Evolutionary conservation across 2,888 invertebrate genomes (phyloP), one percentile per base, ranked within the genome.

Genomic region (Cepaea hortensis): DNA sequence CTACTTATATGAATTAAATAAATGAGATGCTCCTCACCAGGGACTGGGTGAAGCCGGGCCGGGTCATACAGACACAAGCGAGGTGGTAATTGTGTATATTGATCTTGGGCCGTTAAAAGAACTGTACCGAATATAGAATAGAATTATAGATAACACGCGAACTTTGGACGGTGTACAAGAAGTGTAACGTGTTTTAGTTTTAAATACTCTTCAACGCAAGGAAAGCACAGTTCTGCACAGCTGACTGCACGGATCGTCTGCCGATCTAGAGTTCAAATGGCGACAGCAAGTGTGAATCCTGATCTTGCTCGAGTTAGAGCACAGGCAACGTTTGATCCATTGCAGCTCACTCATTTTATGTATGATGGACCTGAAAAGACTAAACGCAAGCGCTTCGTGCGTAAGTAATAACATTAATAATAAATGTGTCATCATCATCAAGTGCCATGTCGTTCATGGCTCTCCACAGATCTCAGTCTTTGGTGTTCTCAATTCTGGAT

Each of bases 231-330:
- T 79, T 46, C 3, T 23, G 61, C 62, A 23, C 23, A 55, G 6
- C 68, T 18, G 68, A n/a, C 55, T 68, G 11, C 4, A 65, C 9
- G 18, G 65, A 15, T 55, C 55, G 55, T 55, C 55, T 55, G 55
- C 55, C 11, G 55, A 11, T 6, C 55, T 55, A 55, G 55, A 55
- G 55, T 55, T 55, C 55, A 55, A 55, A 79, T 79, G 85, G 68
- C 85, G 0, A 6, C 75, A 3, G 46, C 73, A 3, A 62, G 73
- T 73, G 91, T 93, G 46, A 93, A 94, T 85, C 90, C 92, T 35
- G 93, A 93, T 84, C 84, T 94, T 5, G 89, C 85, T 0, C 88
- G 85, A 50, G 94, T 93, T 85, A 89, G 94, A 87, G 86, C 89
- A 18, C 89, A 89, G 46, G 92, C 93, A 0, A 90, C 92, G 3